Conservation (phyloP, 2,888 invertebrate species). For the Uloborus plumipes region DNA sequence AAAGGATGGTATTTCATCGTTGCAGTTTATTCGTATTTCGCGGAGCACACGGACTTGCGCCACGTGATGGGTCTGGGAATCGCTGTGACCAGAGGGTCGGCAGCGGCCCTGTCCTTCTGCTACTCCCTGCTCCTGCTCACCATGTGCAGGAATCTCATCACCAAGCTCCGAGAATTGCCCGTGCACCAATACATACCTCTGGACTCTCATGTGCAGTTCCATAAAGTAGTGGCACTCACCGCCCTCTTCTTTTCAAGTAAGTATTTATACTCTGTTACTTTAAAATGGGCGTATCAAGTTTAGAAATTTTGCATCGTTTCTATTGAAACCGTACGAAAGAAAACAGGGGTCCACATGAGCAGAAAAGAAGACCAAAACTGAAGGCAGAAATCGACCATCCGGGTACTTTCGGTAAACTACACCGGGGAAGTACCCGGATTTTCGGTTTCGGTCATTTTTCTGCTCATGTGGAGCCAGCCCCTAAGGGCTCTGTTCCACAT, state of each 20-base stretch:
- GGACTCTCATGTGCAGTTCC: conserved; percentile 96
- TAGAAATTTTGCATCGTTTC: too few species aligned
- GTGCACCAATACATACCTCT: conserved; percentile 94
- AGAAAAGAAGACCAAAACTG: too few species aligned
- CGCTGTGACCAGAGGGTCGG: conserved; percentile 93
- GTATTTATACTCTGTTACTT: too few species aligned
- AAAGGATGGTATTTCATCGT: conserved; percentile 16
- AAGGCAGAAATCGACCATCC: too few species aligned
- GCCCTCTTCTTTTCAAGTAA: conserved; percentile 87
- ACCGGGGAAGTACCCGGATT: too few species aligned
- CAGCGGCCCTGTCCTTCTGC: conserved; percentile 93
- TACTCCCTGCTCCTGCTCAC: conserved; percentile 91
- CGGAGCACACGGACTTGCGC: conserved; percentile 92
- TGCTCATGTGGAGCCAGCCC: too few species aligned
- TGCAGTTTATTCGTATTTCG: conserved; percentile 93
- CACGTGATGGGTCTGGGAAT: conserved; percentile 98
- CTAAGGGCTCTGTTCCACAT: too few species aligned
- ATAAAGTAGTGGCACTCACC: conserved; percentile 95
- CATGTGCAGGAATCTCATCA: conserved; percentile 92
- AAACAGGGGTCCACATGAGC: too few species aligned
- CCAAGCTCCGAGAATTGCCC: conserved; percentile 92
- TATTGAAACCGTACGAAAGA: too few species aligned
- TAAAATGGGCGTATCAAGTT: too few species aligned
- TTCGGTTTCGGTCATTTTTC: too few species aligned
- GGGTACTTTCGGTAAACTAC: too few species aligned